Conservation (phyloP, 1,140 invertebrate species). For the Tetramorium simillimum region DNA sequence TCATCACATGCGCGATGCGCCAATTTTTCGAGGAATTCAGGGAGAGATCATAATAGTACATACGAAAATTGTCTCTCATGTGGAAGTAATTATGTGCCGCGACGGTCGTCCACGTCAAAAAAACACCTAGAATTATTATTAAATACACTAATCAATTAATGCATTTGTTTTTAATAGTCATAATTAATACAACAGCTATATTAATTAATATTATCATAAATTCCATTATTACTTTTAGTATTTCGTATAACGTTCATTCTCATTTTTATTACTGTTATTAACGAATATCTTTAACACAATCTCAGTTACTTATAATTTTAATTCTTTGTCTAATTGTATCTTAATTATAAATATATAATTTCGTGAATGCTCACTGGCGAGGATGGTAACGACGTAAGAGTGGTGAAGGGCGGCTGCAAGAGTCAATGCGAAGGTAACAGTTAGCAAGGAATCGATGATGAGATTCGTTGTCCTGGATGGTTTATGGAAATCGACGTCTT, state of each 20-base stretch:
- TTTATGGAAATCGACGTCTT: slow-evolving; percentile 82
- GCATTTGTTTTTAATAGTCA: background rate
- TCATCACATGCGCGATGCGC: slow-evolving; percentile 91
- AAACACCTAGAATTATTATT: slow-evolving; percentile 83
- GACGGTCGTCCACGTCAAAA: slow-evolving; percentile 87
- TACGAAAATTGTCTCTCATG: slow-evolving; percentile 91
- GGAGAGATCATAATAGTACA: slow-evolving; percentile 92
- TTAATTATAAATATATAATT: background rate
- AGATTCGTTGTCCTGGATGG: slow-evolving; percentile 83
- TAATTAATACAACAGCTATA: background rate
- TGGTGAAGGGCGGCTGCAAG: slow-evolving; percentile 84
- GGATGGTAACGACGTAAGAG: slow-evolving; percentile 59
- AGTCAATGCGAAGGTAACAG: slow-evolving; percentile 84
- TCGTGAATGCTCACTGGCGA: slow-evolving; percentile 50
- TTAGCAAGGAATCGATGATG: slow-evolving; percentile 86
- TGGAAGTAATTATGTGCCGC: slow-evolving; percentile 94
- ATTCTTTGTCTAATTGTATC: background rate
- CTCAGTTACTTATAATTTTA: background rate
- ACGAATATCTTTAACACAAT: background rate
- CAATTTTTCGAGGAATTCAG: slow-evolving; percentile 90
- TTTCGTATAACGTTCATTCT: too few species aligned
- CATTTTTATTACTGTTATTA: background rate
- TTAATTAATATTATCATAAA: background rate
- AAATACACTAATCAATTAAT: background rate
- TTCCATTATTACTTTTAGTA: too few species aligned